phyloP scores from a whole-genome alignment of 2,888 invertebrate species.

The Smittia sp. region DNA sequence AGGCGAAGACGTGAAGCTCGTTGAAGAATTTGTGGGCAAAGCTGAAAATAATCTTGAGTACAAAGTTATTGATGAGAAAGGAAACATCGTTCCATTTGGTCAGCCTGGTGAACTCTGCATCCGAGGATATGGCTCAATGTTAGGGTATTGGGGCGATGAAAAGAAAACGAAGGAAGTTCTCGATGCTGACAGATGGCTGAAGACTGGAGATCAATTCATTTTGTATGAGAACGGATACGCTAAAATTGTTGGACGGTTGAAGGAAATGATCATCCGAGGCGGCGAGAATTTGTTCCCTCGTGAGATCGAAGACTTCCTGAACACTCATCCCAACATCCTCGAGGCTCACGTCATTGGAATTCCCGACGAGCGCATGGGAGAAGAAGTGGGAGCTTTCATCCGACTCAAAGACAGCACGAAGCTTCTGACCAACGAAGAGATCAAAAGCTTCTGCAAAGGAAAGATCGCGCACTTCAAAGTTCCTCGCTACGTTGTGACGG shows the following conservation, averaged over 20 bases:
- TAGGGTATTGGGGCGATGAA: conserved; percentile 71
- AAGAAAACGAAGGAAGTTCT: conserved; percentile 67
- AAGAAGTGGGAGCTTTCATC: conserved; percentile 67
- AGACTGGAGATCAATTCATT: conserved; percentile 33
- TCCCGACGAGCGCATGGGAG: conserved; percentile 68
- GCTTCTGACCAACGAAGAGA: conserved; percentile 56
- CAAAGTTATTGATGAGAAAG: conserved; percentile 61
- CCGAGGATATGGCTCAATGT: conserved; percentile 69
- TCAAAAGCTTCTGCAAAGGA: conserved; percentile 63
- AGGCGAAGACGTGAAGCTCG: conserved; percentile 53
- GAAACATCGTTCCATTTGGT: conserved; percentile 63
- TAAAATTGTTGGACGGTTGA: conserved; percentile 66
- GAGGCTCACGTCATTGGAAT: conserved; percentile 61
- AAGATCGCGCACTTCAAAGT: conserved; percentile 76
- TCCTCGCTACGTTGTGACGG: conserved; percentile 65
- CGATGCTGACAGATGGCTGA: conserved; percentile 62
- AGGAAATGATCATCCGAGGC: conserved; percentile 75
- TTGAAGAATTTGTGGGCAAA: conserved; percentile 58
- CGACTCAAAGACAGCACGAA: conserved; percentile 55
- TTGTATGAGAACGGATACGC: conserved; percentile 60
- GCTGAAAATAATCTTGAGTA: conserved; percentile 59
- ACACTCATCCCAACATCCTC: conserved; percentile 64
- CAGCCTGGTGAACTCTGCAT: conserved; percentile 69
- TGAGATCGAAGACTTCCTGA: conserved; percentile 73
- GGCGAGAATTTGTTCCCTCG: conserved; percentile 81